Base-by-base conservation (phyloP, 53 echinoderm and acorn worm species). In the Luidia sarsii region DNA sequence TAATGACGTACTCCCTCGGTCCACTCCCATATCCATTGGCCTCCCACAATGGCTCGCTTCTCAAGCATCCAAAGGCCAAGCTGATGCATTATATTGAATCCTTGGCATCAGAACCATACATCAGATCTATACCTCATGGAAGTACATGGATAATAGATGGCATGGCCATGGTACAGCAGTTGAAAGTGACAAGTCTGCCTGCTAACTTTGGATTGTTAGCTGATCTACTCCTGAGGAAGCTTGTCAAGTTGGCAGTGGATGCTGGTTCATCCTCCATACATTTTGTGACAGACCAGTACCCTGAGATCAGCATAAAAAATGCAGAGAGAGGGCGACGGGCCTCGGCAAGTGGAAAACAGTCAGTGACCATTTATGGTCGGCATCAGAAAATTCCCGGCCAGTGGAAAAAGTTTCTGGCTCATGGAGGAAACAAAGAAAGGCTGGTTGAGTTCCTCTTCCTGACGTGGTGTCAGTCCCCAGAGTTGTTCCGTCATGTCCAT, bases 261-360 rank as follows among this genome's bases (percentile, higher is more conserved):
- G 31, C 27, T 3, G 4, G 41, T 1, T 82, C 88, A 32, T 21
- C 23, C 7, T 19, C 34, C 20, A 29, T 89, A 31, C 80, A 89
- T 54, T 88, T 89, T 70, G 89, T 89, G 30, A 84, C 89, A 52
- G 89, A 89, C 21, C 65, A 34, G 28, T 89, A 89, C 37, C 84
- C 84, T 18, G 71, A 37, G 5, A 39, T 84, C 8, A 79, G 69
- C 31, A 80, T 89, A 1, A 89, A 89, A 39, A 89, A 67, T 67
- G 68, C 81, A 66, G 83, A 89, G 31, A 53, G 83, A 19, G 55
- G 49, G 18, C 75, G 59, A 28, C 22, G 79, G 48, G 89, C 87
- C n/a, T n/a, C n/a, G 18, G 37, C 56, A 8, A 9, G 41, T 41
- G 41, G 41, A 6, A n/a, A n/a, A 7, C 59, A 49, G 87, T 72